phyloP scores from a whole-genome alignment of 2,113 vertebrate species.

The Serilophus lunatus region DNA sequence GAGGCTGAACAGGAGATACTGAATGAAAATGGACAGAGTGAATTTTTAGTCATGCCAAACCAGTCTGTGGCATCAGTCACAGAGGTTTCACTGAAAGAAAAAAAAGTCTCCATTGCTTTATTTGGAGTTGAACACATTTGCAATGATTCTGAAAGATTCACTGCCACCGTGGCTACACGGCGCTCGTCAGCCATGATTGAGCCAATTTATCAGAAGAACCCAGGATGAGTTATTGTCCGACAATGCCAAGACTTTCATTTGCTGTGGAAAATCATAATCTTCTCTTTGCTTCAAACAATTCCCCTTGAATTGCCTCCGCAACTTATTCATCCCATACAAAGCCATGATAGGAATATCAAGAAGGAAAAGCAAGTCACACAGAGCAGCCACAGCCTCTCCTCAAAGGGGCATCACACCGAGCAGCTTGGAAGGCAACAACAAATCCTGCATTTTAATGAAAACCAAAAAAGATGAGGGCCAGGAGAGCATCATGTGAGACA shows the following conservation, averaged over 20 bases:
- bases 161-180: background rate
- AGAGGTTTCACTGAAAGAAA: background rate
- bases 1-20: background rate
- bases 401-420: fast-evolving
- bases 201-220: background rate
- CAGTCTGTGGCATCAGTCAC: conserved; percentile 27
- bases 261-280: conserved; percentile 5
- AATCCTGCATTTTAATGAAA: background rate
- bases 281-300: background rate
- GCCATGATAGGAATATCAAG: background rate
- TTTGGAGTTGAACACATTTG: background rate
- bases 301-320: background rate
- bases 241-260: background rate
- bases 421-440: background rate
- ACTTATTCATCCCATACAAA: background rate
- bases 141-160: background rate
- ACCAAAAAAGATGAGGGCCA: background rate
- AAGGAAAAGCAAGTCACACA: fast-evolving
- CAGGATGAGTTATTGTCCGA: conserved; percentile 12
- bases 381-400: background rate
- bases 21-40: background rate
- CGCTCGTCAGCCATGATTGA: background rate
- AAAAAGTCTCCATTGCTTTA: background rate
- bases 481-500: background rate
- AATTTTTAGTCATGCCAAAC: conserved; percentile 1